phyloP scores from a whole-genome alignment of 1,140 invertebrate species.

The Steinernema feltiae region DNA sequence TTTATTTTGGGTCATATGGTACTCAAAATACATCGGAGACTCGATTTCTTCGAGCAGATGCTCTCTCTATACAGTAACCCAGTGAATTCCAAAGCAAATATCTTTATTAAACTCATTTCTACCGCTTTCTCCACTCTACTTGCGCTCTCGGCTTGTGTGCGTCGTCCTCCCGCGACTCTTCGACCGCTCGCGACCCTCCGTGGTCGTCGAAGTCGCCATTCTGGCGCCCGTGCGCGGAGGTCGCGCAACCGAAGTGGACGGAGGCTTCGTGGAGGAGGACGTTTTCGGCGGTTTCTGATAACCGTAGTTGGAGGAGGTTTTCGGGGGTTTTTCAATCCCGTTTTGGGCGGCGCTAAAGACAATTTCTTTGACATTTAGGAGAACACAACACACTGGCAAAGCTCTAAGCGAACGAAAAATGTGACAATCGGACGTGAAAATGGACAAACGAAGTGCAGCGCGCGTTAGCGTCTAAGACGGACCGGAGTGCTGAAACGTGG shows the following conservation, averaged over 20 bases:
- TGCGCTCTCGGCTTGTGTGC: too few species aligned
- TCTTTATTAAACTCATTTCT: too few species aligned
- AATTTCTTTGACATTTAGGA: background rate
- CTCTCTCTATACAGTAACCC: too few species aligned
- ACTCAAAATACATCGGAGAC: too few species aligned
- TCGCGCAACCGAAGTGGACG: background rate
- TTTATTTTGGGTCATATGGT: too few species aligned
- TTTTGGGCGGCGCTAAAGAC: background rate
- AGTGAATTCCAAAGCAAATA: too few species aligned
- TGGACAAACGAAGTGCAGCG: background rate
- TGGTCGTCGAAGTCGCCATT: background rate
- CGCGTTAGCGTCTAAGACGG: background rate
- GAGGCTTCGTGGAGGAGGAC: background rate
- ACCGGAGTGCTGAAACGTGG: conserved; percentile 4
- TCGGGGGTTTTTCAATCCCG: background rate
- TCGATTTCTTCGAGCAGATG: too few species aligned
- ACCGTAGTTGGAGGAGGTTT: background rate
- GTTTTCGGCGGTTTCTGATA: background rate
- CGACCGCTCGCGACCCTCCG: background rate
- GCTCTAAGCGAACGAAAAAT: background rate
- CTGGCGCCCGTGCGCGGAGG: background rate
- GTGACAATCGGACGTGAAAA: background rate
- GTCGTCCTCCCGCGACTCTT: background rate
- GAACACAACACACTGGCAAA: background rate
- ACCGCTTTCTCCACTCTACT: too few species aligned